Base-by-base conservation (phyloP, 1,140 invertebrate genomes). In the Lepidostoma basale region DNA sequence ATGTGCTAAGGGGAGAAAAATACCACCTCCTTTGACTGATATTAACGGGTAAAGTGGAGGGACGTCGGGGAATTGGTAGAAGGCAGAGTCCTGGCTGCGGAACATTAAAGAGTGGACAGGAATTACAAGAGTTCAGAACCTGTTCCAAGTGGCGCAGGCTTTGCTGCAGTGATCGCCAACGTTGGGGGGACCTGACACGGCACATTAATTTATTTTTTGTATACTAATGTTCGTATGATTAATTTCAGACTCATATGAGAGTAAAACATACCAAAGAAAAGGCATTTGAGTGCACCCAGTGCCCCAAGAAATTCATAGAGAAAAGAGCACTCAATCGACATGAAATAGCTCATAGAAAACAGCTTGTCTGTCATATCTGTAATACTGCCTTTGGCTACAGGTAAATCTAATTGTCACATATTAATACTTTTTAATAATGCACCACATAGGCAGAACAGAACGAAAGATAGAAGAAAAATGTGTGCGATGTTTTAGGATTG, bases 241-340 rank as follows among this genome's bases (percentile, higher is more conserved):
- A 9, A 5, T 33, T 64, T n/a, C 42, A 70, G 68, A 28, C 59
- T 47, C 68, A 70, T 23, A 66, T 70, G 1, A 22, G 56, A 52
- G 22, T 22, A 4, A 66, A 70, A 30, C 68, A 70, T 14, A 62
- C 63, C 12, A 23, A n/a, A 20, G 58, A 70, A 18, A 58, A 36
- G n/a, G 47, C 40, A 5, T 44, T 52, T 28, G 1, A 10, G 12
- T 70, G 68, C 28, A 22, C 25, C 16, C 12, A 33, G 18, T 70
- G 68, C 28, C 18, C 30, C 10, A 70, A 70, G 30, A 18, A 16
- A 10, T 70, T 65, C 42, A 20, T 70, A 5, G 58, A 70, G 33
- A 39, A 54, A 22, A 39, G 63, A 23, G 49, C 52, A 2, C 49
- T 67, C 1, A 67, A 71, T 23, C 45, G 59, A 28, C 69, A 71